Evolutionary conservation across 2,888 invertebrate species (phyloP), one percentile per base, ranked within the genome.

Genomic region (Gerosis bhagava): DNA sequence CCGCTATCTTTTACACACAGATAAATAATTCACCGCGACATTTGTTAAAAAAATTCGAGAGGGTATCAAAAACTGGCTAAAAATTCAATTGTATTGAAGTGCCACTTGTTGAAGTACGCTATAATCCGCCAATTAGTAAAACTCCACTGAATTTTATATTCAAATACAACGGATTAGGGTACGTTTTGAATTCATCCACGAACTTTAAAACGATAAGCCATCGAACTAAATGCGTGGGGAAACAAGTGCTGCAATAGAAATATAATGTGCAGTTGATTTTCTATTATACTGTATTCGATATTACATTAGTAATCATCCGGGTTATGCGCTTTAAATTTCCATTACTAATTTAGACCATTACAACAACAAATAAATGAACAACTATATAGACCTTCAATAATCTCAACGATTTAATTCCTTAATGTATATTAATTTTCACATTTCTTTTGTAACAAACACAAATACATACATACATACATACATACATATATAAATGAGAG

Each of bases 31-130:
- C 60, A 70, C 78, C 77, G 76, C 77, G 84, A 86, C 87, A 87
- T 87, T 87, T 87, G 87, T 83, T 86, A 83, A 84, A 84, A 86
- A 86, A 65, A 71, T 71, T 32, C 72, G 61, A 78, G 77, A 76
- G 84, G 83, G 84, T 82, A 84, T 84, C 83, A 63, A 64, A 62
- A 65, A 68, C 70, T 44, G 67, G 70, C 70, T 68, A 74, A 83
- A 44, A 83, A 75, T 82, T 78, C 81, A 76, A 84, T 84, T 83
- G 83, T 81, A 45, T 54, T 56, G 47, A 71, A 84, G 82, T 77
- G 70, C 66, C 82, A 83, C 83, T 84, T 76, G 76, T 71, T 65
- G 65, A 59, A 53, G 45, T 53, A 48, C 50, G 53, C 55, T 49
- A 54, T 60, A 53, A 54, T 51, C 54, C 43, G 51, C 26, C 53